Conservation (phyloP, 2,113 vertebrate genomes). For the Psettodes erumei region DNA sequence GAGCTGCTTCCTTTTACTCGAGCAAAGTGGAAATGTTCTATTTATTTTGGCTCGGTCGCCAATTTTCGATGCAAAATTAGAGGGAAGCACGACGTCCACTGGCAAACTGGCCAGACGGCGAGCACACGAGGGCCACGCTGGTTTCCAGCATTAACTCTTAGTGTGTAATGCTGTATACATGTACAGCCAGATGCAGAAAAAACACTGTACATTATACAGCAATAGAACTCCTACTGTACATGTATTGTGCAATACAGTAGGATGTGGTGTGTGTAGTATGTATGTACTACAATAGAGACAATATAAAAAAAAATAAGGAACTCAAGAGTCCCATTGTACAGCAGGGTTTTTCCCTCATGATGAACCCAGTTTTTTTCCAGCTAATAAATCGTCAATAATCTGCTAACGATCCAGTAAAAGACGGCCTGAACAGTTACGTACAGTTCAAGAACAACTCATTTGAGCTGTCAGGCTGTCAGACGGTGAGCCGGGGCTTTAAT, state of each 20-base stretch:
- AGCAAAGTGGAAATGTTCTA: neutral
- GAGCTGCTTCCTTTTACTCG: neutral
- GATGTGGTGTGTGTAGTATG: too few species aligned
- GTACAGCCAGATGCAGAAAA: too few species aligned
- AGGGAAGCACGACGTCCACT: neutral
- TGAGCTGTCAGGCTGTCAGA: slow-evolving; percentile 1
- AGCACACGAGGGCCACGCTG: neutral
- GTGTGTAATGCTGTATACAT: too few species aligned
- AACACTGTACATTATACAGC: neutral
- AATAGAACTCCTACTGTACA: neutral
- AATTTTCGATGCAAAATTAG: neutral
- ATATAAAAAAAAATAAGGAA: neutral
- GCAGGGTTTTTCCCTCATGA: too few species aligned
- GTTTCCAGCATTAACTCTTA: neutral
- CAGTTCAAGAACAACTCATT: slow-evolving; percentile 4
- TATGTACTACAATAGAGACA: neutral
- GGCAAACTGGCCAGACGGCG: neutral
- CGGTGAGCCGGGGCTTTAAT: slow-evolving; percentile 30
- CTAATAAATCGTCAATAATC: slow-evolving; percentile 1
- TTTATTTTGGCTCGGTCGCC: neutral
- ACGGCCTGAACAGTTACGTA: slow-evolving; percentile 13
- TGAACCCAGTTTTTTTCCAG: too few species aligned
- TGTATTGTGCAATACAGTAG: neutral
- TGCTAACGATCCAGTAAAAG: slow-evolving; percentile 15
- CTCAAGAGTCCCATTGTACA: neutral